Conservation (phyloP, 2,797 vertebrate species). For the Hemitrygon akajei region DNA sequence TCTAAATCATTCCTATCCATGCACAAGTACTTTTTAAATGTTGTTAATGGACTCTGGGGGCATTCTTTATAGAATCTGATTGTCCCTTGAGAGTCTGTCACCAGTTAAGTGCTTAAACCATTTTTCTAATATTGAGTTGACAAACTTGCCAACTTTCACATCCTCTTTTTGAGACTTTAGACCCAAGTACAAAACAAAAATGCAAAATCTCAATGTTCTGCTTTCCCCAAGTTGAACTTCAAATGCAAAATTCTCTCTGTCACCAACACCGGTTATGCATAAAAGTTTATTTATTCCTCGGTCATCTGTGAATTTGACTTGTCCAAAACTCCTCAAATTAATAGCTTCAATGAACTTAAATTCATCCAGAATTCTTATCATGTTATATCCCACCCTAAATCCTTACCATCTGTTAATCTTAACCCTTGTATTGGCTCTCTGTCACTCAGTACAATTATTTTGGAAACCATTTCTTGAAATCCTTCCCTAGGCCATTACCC, state of each 20-base stretch:
- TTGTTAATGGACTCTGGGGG: no score
- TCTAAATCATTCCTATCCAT: no score
- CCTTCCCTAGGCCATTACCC: neutral
- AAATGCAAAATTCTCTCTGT: neutral
- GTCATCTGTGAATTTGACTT: neutral
- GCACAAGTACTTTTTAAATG: no score
- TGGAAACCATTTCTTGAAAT: neutral
- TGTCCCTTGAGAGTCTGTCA: no score
- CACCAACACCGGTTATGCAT: neutral
- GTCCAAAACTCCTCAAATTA: neutral
- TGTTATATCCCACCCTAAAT: neutral
- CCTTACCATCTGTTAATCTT: neutral
- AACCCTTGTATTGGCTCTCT: neutral
- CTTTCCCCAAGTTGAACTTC: no score
- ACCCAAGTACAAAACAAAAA: no score
- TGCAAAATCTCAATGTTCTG: no score
- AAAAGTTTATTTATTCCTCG: neutral
- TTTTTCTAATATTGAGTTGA: no score
- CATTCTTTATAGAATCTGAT: no score
- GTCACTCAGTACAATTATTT: neutral
- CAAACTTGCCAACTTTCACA: no score
- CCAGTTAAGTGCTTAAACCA: no score
- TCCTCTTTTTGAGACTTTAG: no score
- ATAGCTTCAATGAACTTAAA: neutral
- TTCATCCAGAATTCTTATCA: neutral